Evolutionary conservation across 2,888 invertebrate genomes (phyloP).

Genomic region (Amblyjoppa proteus): DNA sequence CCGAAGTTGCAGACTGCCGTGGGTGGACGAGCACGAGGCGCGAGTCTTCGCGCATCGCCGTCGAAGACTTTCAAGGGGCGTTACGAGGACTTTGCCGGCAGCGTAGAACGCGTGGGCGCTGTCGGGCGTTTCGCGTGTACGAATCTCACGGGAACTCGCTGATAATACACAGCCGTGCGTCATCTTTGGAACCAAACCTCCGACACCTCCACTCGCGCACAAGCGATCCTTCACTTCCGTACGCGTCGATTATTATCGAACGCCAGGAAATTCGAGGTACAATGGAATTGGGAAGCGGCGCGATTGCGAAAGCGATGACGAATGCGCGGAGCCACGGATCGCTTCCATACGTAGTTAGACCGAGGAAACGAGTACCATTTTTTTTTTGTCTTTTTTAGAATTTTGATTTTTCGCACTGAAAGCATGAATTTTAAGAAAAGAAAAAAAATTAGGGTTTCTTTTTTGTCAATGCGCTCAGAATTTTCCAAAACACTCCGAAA

Average conservation of each 20-base stretch:
- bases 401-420: neutral
- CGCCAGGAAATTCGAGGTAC: constrained; percentile 35
- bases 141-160: constrained; percentile 52
- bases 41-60: constrained; percentile 23
- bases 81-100: constrained; percentile 43
- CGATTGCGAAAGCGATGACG: constrained; percentile 44
- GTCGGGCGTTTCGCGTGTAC: constrained; percentile 49
- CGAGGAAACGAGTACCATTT: constrained; percentile 27
- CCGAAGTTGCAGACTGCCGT: constrained; percentile 59
- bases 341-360: constrained; percentile 34
- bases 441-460: too few relatives aligned
- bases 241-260: constrained; percentile 51
- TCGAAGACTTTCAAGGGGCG: constrained; percentile 62
- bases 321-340: constrained; percentile 25
- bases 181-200: constrained; percentile 49
- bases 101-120: constrained; percentile 57
- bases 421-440: too few relatives aligned
- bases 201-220: constrained; percentile 58
- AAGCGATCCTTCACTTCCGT: constrained; percentile 59
- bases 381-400: constrained; percentile 7
- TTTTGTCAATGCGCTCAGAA: too few relatives aligned
- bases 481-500: too few relatives aligned
- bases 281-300: constrained; percentile 22
- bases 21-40: constrained; percentile 58
- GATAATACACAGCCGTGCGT: constrained; percentile 55